Percentiles rank a stretch among this genome's conserved stretches.
Conservation (phyloP, 2,797 vertebrate genomes). For the Diglossa cyanea region DNA sequence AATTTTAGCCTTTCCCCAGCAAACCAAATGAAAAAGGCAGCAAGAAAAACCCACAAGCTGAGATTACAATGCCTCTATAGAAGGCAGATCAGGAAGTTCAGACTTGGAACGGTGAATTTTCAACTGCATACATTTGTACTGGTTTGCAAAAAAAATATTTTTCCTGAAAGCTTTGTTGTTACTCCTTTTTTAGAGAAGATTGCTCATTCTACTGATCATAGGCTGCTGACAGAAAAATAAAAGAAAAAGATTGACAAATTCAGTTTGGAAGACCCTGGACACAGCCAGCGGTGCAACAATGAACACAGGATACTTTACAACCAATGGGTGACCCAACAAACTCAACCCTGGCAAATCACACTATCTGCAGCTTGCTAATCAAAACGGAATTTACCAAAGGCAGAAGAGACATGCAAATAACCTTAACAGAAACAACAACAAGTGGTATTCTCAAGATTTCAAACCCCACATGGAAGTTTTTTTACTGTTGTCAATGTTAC, state of each 20-base stretch:
- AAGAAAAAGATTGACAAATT: neutral
- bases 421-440: neutral
- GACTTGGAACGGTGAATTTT: neutral
- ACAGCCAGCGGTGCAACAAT: neutral
- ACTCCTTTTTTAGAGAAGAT: neutral
- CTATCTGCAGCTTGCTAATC: neutral
- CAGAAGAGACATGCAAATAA: neutral
- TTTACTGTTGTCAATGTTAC: neutral
- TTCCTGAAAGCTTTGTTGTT: neutral
- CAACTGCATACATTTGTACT: neutral
- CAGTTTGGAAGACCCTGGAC: neutral
- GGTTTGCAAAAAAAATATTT: neutral
- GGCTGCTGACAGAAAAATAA: neutral
- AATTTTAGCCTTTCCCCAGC: neutral
- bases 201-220: neutral
- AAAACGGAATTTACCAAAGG: neutral
- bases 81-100: neutral
- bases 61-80: neutral
- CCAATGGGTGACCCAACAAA: neutral
- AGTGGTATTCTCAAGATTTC: neutral
- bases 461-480: neutral
- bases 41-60: neutral
- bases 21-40: neutral
- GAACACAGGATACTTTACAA: accelerated
- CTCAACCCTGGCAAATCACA: neutral